Evolutionary conservation across 2,797 vertebrate genomes (phyloP), one percentile per base, ranked within the genome.

Genomic region (Semaprochilodus insignis): DNA sequence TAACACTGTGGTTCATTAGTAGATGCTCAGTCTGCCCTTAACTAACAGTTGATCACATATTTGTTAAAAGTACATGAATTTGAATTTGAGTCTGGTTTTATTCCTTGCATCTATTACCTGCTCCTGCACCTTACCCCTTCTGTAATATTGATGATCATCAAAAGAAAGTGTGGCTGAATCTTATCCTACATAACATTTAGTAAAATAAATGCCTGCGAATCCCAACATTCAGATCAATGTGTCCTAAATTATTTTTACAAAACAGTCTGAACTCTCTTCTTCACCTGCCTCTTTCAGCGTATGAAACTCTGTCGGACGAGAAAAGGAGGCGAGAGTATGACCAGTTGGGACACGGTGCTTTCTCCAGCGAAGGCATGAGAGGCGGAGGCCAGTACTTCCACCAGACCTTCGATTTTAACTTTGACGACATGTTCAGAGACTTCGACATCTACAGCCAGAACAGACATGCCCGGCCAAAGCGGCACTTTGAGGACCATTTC

Each of bases 371-470:
- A 87, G 93, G 93, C 77, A 87, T 90, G 0, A 87, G 88, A 74
- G 89, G 91, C 84, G 89, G 86, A 85, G 92, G 91, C 79, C 93
- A 90, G 48, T 85, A 92, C 0, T 94, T 94, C 75, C 93, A 96
- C 51, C 95, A 97, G 44, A 94, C 96, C 19, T 98, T 96, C 92
- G 96, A 96, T 89, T 97, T 97, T 85, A 95, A 97, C 91, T 97
- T 97, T 77, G 96, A 99, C 0, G 96, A 98, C 90, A 95, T 97
- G 73, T 97, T 99, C 89, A 97, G 96, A 91, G 97, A 99, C 91
- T 99, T 97, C 83, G 94, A 97, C 75, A 92, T 97, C 55, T 96
- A 97, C 88, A 96, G 95, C 87, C 96, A 97, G 86, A 96, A 94
- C 85, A 93, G 93, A 85, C 96, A 96, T 0, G 84, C 94, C 3